Percentiles rank a stretch among this genome's conserved stretches.
Conservation (phyloP, 2,797 vertebrate genomes). For the Poeciliopsis presidionis region DNA sequence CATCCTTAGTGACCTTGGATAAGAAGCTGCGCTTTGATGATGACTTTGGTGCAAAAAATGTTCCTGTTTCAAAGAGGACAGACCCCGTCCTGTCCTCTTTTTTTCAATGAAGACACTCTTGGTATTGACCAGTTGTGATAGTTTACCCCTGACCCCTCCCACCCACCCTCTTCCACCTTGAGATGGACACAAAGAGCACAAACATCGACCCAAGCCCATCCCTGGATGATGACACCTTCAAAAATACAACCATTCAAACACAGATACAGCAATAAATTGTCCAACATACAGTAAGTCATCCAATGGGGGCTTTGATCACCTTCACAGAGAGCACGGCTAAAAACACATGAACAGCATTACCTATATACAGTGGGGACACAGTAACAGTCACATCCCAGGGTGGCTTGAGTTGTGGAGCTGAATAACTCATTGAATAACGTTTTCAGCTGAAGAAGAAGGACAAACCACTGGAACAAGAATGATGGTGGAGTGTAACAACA, state of each 20-base stretch:
- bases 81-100: constrained; percentile 80
- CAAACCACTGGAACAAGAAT: constrained; percentile 57
- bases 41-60: constrained; percentile 85
- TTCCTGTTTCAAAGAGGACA: constrained; percentile 81
- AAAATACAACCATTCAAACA: constrained; percentile 80
- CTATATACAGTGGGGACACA: constrained; percentile 80
- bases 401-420: constrained; percentile 58
- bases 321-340: constrained; percentile 79
- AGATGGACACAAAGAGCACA: constrained; percentile 74
- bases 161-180: constrained; percentile 42
- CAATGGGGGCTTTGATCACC: constrained; percentile 75
- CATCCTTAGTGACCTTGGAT: constrained; percentile 77
- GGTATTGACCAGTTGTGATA: constrained; percentile 82
- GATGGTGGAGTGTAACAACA: constrained; percentile 54
- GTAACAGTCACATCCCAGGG: constrained; percentile 76
- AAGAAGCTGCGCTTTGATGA: constrained; percentile 83
- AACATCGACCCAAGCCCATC: constrained; percentile 67
- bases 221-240: constrained; percentile 77
- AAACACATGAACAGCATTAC: constrained; percentile 79
- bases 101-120: constrained; percentile 82
- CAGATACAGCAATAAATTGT: constrained; percentile 78
- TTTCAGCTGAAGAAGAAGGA: constrained; percentile 65
- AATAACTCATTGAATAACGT: constrained; percentile 61
- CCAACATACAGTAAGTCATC: constrained; percentile 77
- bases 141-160: constrained; percentile 58